Evolutionary conservation across 2,113 vertebrate species (phyloP).

Genomic region (Greenwoodochromis staneri): DNA sequence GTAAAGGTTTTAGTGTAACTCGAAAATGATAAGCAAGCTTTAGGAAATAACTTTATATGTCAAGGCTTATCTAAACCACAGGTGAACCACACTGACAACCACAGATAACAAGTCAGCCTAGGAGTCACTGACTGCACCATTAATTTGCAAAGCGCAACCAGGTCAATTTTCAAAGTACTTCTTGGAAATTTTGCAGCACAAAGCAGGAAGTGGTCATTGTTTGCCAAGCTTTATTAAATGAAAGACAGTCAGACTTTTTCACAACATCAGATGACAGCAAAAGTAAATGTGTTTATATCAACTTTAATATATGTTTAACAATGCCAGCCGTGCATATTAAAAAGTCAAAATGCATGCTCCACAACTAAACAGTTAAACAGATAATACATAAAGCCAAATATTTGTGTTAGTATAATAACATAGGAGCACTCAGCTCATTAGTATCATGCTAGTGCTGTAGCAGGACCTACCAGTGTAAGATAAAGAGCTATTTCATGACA

Average conservation of each 20-base stretch:
- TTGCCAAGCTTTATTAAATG: neutral
- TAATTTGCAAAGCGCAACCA: neutral
- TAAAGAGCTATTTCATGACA: neutral
- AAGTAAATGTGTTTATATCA: neutral
- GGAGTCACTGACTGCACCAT: neutral
- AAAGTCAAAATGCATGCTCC: neutral
- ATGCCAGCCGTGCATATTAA: fast-evolving
- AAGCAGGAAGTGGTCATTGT: slow-evolving; percentile 4
- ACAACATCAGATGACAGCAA: neutral
- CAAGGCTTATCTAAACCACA: neutral
- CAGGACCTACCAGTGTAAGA: neutral
- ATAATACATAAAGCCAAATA: neutral
- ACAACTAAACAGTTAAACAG: neutral
- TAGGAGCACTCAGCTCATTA: neutral
- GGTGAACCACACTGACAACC: neutral
- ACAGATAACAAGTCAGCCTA: neutral
- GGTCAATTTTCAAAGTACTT: neutral
- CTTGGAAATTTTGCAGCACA: neutral
- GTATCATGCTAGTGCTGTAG: neutral
- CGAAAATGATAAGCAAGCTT: neutral
- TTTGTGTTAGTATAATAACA: neutral
- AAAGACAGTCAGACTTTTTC: neutral
- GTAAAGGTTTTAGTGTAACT: neutral
- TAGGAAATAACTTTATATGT: neutral
- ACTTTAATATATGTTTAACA: neutral